Evolutionary conservation across 2,797 vertebrate genomes (phyloP).

Genomic region (Rhabdomys pumilio): DNA sequence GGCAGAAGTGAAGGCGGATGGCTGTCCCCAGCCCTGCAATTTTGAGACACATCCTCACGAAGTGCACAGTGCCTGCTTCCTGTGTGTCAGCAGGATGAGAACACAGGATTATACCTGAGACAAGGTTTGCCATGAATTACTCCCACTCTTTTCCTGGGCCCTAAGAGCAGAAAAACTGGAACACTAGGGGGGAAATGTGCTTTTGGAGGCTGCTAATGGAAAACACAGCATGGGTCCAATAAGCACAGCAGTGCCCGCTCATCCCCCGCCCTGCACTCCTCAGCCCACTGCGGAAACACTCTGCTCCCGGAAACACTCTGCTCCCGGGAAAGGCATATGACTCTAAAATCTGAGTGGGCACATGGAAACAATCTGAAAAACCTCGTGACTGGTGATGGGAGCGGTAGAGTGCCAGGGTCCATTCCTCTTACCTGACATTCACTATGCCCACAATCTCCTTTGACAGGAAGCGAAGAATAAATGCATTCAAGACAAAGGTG

Average conservation of each 20-base stretch:
- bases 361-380: background rate
- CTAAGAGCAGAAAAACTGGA: conserved; percentile 53
- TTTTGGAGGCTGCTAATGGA: conserved; percentile 75
- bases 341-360: conserved; percentile 41
- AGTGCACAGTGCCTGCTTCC: conserved; percentile 52
- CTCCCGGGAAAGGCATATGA: background rate
- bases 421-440: conserved; percentile 94
- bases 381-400: background rate
- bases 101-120: conserved; percentile 70
- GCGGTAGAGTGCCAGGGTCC: background rate
- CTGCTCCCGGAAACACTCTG: conserved; percentile 27
- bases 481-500: conserved; percentile 96
- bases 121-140: conserved; percentile 53
- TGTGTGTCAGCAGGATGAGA: conserved; percentile 73
- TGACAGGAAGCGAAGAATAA: conserved; percentile 97
- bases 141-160: conserved; percentile 75
- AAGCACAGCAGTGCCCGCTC: background rate
- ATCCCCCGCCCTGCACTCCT: conserved; percentile 38
- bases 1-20: background rate
- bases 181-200: conserved; percentile 68
- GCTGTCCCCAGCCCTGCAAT: conserved; percentile 50
- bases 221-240: conserved; percentile 73
- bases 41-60: conserved; percentile 47
- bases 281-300: conserved; percentile 29
- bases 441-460: conserved; percentile 96